Percentiles rank a stretch among this genome's conserved stretches.
These are phyloP conservation scores for Allobates femoralis DNA, from an alignment of 2,797 vertebrate species.

Conservation along the genomic window DNA sequence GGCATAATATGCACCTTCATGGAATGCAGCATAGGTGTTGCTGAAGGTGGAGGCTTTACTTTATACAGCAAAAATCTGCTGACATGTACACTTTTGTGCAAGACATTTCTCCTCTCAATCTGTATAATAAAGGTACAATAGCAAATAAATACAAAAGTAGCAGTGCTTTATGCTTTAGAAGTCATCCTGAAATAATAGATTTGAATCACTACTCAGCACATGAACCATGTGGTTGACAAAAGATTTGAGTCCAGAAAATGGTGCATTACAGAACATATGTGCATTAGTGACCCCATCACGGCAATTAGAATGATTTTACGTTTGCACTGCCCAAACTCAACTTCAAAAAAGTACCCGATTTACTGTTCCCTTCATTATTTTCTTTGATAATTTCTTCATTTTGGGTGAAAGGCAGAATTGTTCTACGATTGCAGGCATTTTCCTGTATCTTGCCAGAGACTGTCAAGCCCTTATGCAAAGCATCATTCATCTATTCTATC, in stretches of 20 bases:
- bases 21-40: too few relatives aligned
- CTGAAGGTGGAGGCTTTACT: too few relatives aligned
- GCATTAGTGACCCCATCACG: background rate
- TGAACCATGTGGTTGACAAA: background rate
- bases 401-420: background rate
- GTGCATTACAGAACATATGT: background rate
- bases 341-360: background rate
- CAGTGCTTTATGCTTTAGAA: too few relatives aligned
- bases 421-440: slow-evolving; percentile 74
- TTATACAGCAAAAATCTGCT: too few relatives aligned
- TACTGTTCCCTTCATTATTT: background rate
- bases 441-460: slow-evolving; percentile 72
- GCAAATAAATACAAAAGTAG: background rate
- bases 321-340: background rate
- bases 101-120: background rate
- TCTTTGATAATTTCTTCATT: background rate
- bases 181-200: background rate
- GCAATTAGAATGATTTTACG: background rate
- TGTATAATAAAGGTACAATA: background rate
- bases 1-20: too few relatives aligned
- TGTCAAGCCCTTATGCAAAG: slow-evolving; percentile 78
- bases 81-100: too few relatives aligned
- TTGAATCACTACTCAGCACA: background rate
- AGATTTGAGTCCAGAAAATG: background rate
- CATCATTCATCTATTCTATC: slow-evolving; percentile 77